Percentiles rank a stretch among this genome's conserved stretches.
Conservation (phyloP, 2,888 invertebrate genomes). For the Nomada goodeniana region DNA sequence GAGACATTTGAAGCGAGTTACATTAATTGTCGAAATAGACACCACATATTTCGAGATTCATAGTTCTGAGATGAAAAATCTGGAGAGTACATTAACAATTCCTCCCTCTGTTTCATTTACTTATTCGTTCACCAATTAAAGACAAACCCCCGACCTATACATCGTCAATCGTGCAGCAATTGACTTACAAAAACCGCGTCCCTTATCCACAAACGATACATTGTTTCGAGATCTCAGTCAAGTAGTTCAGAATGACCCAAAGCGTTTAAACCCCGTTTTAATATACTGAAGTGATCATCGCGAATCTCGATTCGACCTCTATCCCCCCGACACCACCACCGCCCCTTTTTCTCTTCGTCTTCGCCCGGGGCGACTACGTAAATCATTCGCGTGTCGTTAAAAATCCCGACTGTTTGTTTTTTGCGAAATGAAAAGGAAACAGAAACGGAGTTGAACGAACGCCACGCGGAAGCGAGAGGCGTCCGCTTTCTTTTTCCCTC, state of each 20-base stretch:
- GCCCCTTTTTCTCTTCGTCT: neutral
- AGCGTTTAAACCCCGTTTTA: conserved; percentile 2
- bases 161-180: neutral
- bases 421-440: conserved; percentile 54
- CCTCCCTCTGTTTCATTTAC: neutral
- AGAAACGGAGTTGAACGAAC: conserved; percentile 51
- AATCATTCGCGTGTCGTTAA: conserved; percentile 55
- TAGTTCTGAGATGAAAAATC: neutral
- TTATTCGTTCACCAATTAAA: conserved; percentile 7
- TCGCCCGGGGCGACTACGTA: neutral
- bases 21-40: neutral
- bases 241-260: neutral
- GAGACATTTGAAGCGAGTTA: no score
- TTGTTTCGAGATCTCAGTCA: neutral
- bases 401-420: conserved; percentile 51
- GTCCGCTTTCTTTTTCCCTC: conserved; percentile 44
- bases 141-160: neutral
- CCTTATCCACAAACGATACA: no score
- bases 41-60: neutral
- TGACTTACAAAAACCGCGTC: neutral
- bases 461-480: conserved; percentile 27
- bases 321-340: neutral
- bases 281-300: conserved; percentile 16
- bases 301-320: conserved; percentile 5
- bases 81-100: neutral